Conservation (phyloP, 1,140 invertebrate genomes). For the Dendrolimus kikuchii region DNA sequence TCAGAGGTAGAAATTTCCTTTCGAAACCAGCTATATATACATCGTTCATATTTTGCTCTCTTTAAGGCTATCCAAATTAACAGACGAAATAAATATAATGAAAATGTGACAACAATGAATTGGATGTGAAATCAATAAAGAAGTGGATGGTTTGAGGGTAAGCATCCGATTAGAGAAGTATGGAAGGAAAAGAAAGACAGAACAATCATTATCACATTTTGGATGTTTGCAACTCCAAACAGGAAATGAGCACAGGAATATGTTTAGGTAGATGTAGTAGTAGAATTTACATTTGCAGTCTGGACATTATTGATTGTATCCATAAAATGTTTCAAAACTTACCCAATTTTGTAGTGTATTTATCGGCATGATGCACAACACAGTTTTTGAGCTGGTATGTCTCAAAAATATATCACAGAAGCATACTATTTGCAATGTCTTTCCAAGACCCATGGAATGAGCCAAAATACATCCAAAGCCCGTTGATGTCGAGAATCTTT, state of each 20-base stretch:
- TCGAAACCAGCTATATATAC: too few relatives aligned
- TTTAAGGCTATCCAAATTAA: too few relatives aligned
- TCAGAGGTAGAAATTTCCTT: too few relatives aligned
- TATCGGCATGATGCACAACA: constrained; percentile 98
- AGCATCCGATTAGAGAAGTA: too few relatives aligned
- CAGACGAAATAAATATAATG: neutral
- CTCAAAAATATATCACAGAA: constrained; percentile 97
- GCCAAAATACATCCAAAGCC: constrained; percentile 98
- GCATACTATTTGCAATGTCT: constrained; percentile 96
- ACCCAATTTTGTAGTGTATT: constrained; percentile 99
- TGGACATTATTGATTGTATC: neutral
- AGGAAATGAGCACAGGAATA: neutral
- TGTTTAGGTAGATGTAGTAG: neutral
- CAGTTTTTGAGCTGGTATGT: constrained; percentile 89
- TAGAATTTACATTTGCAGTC: too few relatives aligned
- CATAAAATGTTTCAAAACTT: constrained; percentile 17
- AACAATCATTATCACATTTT: neutral
- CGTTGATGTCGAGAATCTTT: constrained; percentile 88
- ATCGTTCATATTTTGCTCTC: too few relatives aligned
- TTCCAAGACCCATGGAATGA: constrained; percentile 99
- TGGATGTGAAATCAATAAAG: too few relatives aligned
- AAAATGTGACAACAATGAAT: too few relatives aligned
- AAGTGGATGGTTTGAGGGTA: too few relatives aligned
- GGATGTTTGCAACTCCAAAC: neutral
- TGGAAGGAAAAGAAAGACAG: neutral